A percentile compares a stretch with the other conserved stretches of the same genome.
These are phyloP conservation scores for Drosophila birchii DNA, from an alignment of 2,888 invertebrate genomes.

Conservation along the genomic window DNA sequence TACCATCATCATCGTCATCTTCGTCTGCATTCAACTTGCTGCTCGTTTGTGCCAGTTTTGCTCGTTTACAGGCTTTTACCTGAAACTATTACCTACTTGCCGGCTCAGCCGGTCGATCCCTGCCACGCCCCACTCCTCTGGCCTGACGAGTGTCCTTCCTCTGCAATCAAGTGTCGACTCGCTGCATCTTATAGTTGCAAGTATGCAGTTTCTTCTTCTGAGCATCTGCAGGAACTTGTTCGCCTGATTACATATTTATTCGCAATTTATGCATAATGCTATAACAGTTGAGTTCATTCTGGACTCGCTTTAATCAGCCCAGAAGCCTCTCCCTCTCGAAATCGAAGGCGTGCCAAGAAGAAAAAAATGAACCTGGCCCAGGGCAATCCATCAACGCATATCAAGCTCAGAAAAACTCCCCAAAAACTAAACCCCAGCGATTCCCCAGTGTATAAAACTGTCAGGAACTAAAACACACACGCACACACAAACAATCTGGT, in stretches of 20 bases:
- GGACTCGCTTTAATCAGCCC: conserved; percentile 59
- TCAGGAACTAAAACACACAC: conserved; percentile 54
- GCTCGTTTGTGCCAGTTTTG: conserved; percentile 80
- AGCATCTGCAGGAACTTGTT: conserved; percentile 73
- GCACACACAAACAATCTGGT: background rate
- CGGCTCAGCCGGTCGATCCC: conserved; percentile 53
- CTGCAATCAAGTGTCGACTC: conserved; percentile 76
- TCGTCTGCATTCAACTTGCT: conserved; percentile 56
- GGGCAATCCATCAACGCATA: conserved; percentile 69
- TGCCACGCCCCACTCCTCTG: conserved; percentile 26
- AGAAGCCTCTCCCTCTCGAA: conserved; percentile 7
- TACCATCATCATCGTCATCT: conserved; percentile 40
- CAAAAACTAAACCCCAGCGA: conserved; percentile 21
- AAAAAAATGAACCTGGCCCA: conserved; percentile 30
- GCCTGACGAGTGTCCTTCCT: conserved; percentile 57
- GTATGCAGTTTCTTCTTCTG: conserved; percentile 62
- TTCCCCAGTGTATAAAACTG: conserved; percentile 61
- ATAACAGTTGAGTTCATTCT: conserved; percentile 48
- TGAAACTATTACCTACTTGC: conserved; percentile 80
- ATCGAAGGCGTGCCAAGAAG: conserved; percentile 24
- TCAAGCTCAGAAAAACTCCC: conserved; percentile 21
- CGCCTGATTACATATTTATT: conserved; percentile 79
- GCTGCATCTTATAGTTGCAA: conserved; percentile 61
- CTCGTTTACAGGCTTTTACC: conserved; percentile 81
- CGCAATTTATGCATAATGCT: conserved; percentile 77